A percentile compares a stretch with the other conserved stretches of the same genome.
Conservation (phyloP, 2,113 vertebrate genomes). For the Neodontobutis hainanensis region DNA sequence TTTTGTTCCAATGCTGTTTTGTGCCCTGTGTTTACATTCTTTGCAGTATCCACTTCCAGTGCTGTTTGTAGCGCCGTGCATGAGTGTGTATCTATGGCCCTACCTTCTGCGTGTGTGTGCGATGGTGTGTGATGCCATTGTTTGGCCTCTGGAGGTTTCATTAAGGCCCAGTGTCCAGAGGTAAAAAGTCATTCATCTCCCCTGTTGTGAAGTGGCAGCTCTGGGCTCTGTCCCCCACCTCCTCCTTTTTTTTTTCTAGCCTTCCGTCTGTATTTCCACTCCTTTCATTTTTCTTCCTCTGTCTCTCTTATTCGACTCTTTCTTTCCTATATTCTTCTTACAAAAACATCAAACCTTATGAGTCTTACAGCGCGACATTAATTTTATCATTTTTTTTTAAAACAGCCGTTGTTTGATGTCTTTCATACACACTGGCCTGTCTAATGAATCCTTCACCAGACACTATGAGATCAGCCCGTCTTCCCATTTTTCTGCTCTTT, state of each 20-base stretch:
- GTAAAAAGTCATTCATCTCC: slow-evolving; percentile 85
- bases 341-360: slow-evolving; percentile 21
- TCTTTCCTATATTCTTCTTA: slow-evolving; percentile 31
- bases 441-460: slow-evolving; percentile 80
- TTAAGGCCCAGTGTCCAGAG: slow-evolving; percentile 82
- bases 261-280: background rate
- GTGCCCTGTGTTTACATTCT: slow-evolving; percentile 13
- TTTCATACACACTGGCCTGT: slow-evolving; percentile 72
- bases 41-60: slow-evolving; percentile 7
- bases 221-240: slow-evolving; percentile 50
- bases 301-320: slow-evolving; percentile 41
- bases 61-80: slow-evolving; percentile 25
- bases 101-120: slow-evolving; percentile 32
- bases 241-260: background rate
- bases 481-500: slow-evolving; percentile 34
- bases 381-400: background rate
- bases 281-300: slow-evolving; percentile 21
- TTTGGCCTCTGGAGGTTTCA: slow-evolving; percentile 85
- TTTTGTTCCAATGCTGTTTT: background rate
- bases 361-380: slow-evolving; percentile 18
- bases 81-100: slow-evolving; percentile 20
- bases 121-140: slow-evolving; percentile 70
- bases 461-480: slow-evolving; percentile 67
- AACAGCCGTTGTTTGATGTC: slow-evolving; percentile 73
- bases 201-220: slow-evolving; percentile 79